phyloP scores from a whole-genome alignment of 2,888 invertebrate species.

The Tiphia femorata region DNA sequence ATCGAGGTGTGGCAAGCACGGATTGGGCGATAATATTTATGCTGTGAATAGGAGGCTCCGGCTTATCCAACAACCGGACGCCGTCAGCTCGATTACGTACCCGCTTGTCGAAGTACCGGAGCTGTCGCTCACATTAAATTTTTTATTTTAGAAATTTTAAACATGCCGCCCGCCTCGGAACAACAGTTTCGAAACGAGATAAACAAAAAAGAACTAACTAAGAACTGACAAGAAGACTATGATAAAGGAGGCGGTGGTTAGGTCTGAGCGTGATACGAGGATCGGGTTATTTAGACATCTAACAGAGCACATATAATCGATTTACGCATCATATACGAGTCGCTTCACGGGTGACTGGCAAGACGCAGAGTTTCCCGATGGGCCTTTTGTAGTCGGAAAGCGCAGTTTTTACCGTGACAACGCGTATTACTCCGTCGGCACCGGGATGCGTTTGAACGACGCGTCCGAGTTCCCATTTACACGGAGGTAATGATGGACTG shows the following conservation, averaged over 20 bases:
- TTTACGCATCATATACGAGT: no score
- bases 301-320: background rate
- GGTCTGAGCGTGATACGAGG: background rate
- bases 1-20: no score
- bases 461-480: background rate
- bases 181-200: background rate
- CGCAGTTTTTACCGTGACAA: background rate
- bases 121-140: no score
- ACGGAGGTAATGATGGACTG: background rate
- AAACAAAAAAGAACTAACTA: background rate
- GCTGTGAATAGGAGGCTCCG: no score
- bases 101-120: no score
- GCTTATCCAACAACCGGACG: no score
- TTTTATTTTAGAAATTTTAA: background rate
- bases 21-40: no score
- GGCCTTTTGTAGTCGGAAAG: background rate
- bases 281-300: background rate
- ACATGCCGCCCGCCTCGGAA: background rate
- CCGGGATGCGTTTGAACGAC: background rate
- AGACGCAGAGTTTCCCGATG: background rate
- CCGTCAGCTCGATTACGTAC: no score
- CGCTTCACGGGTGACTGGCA: background rate
- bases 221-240: background rate
- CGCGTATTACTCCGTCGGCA: background rate
- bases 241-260: background rate